Percentiles rank a stretch among this genome's conserved stretches.
Evolutionary conservation across 2,113 vertebrate species (phyloP).

Genomic region (Nibea albiflora): DNA sequence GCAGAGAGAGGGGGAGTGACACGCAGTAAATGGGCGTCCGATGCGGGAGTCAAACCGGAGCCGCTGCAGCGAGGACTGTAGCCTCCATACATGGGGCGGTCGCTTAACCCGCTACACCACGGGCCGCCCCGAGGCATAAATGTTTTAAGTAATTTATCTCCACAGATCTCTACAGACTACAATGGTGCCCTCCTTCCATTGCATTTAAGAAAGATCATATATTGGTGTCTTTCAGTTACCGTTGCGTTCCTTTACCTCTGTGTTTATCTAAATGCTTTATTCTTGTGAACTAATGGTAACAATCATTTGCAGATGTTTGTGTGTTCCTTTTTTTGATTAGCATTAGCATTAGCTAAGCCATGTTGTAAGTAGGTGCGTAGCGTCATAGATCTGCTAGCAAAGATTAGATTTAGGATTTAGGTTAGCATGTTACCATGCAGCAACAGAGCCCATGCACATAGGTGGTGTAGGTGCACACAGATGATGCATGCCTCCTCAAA

Average conservation of each 20-base stretch:
- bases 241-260: neutral
- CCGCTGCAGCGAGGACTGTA: too few relatives aligned
- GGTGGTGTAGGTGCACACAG: neutral
- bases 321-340: neutral
- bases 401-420: too few relatives aligned
- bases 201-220: neutral
- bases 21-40: too few relatives aligned
- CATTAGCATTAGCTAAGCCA: too few relatives aligned
- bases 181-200: neutral
- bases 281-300: neutral
- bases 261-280: neutral
- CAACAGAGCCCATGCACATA: neutral
- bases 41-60: too few relatives aligned
- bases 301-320: slow-evolving; percentile 13
- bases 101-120: too few relatives aligned
- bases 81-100: too few relatives aligned
- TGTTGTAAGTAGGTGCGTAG: neutral
- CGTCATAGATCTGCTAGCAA: neutral
- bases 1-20: too few relatives aligned
- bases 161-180: neutral
- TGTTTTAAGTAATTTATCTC: neutral
- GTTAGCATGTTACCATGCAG: neutral
- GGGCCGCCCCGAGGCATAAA: too few relatives aligned
- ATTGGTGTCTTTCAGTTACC: neutral
- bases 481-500: neutral